These are phyloP conservation scores for Drosophila kepulauana DNA, from an alignment of 1,140 invertebrate genomes.

Conservation along the genomic window DNA sequence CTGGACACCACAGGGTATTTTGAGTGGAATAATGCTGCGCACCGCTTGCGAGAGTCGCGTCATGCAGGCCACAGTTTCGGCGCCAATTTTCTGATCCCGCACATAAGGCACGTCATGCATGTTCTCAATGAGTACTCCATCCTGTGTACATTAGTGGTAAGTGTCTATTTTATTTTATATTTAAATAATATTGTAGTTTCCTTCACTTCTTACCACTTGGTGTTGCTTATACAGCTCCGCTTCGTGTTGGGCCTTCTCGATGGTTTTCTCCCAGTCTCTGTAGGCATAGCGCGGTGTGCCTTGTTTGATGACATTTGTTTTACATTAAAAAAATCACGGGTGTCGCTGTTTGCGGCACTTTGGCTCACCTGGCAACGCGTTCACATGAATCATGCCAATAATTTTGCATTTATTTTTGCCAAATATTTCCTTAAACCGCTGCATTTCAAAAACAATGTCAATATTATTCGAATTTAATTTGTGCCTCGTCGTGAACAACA, in stretches of 20 bases:
- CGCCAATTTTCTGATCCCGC: slow-evolving; percentile 86
- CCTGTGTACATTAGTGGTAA: slow-evolving; percentile 85
- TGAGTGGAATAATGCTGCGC: slow-evolving; percentile 84
- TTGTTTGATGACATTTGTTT: slow-evolving; percentile 34
- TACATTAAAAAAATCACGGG: background rate
- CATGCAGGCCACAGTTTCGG: slow-evolving; percentile 91
- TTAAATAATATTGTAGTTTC: too few species aligned
- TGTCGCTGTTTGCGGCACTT: slow-evolving; percentile 10
- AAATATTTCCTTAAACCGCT: slow-evolving; percentile 84
- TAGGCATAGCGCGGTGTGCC: slow-evolving; percentile 76
- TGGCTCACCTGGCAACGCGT: slow-evolving; percentile 89
- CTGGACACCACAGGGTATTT: slow-evolving; percentile 88
- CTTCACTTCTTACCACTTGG: slow-evolving; percentile 41
- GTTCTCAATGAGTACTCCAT: slow-evolving; percentile 93
- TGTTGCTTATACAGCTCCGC: slow-evolving; percentile 67
- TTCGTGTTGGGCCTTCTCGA: slow-evolving; percentile 70
- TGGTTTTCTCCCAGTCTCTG: slow-evolving; percentile 62
- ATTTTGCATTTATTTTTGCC: slow-evolving; percentile 85
- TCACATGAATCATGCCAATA: slow-evolving; percentile 92
- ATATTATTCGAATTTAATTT: background rate
- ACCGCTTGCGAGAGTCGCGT: slow-evolving; percentile 87
- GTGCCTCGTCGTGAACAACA: background rate
- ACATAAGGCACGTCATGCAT: slow-evolving; percentile 95
- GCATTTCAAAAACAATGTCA: slow-evolving; percentile 67
- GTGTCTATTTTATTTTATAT: too few species aligned